A percentile compares a stretch with the other conserved stretches of the same genome.
Conservation (phyloP, 2,888 invertebrate species). For the Philhelius pedissequus region DNA sequence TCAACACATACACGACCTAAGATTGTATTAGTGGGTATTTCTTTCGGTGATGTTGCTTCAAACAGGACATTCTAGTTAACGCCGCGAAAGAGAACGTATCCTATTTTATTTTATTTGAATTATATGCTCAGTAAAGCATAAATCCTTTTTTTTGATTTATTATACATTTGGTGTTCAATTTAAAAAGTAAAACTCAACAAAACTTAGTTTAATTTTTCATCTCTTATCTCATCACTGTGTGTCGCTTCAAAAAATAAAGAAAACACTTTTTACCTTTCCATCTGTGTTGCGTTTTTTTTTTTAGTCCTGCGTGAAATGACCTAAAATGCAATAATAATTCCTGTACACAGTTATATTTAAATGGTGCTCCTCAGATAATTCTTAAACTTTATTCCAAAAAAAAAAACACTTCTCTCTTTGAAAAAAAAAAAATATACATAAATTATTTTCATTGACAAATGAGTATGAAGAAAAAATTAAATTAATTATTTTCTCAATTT, state of each 20-base stretch:
- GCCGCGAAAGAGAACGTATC: conserved; percentile 62
- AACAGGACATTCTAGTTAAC: conserved; percentile 57
- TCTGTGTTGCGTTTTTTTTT: conserved; percentile 32
- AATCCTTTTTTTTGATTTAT: conserved; percentile 37
- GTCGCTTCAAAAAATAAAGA: not conserved
- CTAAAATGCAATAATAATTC: conserved; percentile 11
- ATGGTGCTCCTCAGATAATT: not conserved
- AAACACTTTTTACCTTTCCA: conserved; percentile 10
- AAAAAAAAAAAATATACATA: not conserved
- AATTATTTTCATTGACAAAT: not conserved
- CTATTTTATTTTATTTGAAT: conserved; percentile 58
- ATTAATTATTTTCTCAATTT: conserved; percentile 9
- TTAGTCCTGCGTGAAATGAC: conserved; percentile 16
- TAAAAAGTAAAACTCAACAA: not conserved
- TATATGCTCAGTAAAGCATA: conserved; percentile 53
- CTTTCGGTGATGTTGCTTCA: conserved; percentile 34
- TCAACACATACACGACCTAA: not conserved
- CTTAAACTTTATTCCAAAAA: not conserved
- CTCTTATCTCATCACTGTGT: not conserved
- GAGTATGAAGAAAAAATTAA: not conserved
- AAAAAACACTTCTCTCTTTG: not conserved
- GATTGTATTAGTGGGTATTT: conserved; percentile 51
- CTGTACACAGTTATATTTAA: not conserved
- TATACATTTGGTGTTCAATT: conserved; percentile 11
- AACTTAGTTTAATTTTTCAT: not conserved